Evolutionary conservation across 2,888 invertebrate species (phyloP).

Genomic region (Lypha dubia): DNA sequence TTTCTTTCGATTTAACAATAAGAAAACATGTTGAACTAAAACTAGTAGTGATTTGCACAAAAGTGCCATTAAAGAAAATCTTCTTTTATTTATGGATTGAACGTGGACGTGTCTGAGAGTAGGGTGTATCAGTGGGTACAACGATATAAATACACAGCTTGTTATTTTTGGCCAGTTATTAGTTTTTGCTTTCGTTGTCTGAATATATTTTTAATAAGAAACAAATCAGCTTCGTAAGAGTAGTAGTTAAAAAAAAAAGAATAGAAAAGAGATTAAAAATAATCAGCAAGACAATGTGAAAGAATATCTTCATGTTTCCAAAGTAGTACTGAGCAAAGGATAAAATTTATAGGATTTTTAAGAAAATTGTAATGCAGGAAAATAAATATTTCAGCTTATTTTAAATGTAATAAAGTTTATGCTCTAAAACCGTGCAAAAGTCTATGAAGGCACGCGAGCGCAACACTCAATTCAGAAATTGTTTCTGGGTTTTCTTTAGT

Average conservation of each 20-base stretch:
- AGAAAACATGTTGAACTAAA: slow-evolving; percentile 28
- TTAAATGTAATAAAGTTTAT: background rate
- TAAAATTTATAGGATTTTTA: background rate
- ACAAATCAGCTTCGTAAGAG: slow-evolving; percentile 27
- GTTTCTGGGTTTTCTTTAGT: no score
- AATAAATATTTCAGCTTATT: background rate
- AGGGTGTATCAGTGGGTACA: background rate
- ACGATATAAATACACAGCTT: background rate
- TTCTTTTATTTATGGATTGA: slow-evolving; percentile 52
- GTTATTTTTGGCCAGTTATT: slow-evolving; percentile 10
- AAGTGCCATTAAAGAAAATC: slow-evolving; percentile 67
- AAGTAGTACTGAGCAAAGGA: background rate
- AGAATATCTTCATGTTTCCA: background rate
- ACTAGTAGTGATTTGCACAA: slow-evolving; percentile 45
- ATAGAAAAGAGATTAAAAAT: slow-evolving; percentile 35
- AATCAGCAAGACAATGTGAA: slow-evolving; percentile 16
- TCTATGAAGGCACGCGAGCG: no score
- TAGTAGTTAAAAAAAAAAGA: slow-evolving; percentile 60
- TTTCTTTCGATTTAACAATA: slow-evolving; percentile 56
- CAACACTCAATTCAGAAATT: no score
- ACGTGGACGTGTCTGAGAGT: background rate
- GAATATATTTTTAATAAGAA: slow-evolving; percentile 31
- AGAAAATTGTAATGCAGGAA: background rate
- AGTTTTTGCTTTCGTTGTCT: background rate
- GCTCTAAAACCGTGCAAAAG: no score